phyloP scores from a whole-genome alignment of 2,888 invertebrate genomes.

The Eledona agricola region DNA sequence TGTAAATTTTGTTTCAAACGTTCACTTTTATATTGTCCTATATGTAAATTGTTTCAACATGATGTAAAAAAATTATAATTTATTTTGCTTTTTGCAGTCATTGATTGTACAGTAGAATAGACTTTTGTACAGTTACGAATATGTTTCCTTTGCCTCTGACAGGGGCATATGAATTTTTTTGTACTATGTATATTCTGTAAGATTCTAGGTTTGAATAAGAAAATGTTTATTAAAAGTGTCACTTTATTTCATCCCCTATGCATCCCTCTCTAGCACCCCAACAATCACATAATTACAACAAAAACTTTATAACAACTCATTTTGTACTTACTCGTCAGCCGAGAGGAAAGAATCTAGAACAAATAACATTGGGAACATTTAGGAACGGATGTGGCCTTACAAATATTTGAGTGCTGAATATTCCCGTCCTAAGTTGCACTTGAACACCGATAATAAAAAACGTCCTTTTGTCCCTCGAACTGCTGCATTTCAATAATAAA shows the following conservation, averaged over 20 bases:
- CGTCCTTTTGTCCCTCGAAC: too few relatives aligned
- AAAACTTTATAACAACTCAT: too few relatives aligned
- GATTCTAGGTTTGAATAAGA: slow-evolving; percentile 77
- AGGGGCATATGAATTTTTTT: slow-evolving; percentile 73
- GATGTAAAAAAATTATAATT: slow-evolving; percentile 59
- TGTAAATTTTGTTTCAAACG: slow-evolving; percentile 51
- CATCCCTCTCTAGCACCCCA: too few relatives aligned
- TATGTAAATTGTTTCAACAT: slow-evolving; percentile 61
- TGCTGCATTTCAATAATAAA: too few relatives aligned
- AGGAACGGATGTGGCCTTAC: too few relatives aligned
- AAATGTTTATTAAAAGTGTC: slow-evolving; percentile 61
- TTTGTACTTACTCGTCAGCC: too few relatives aligned
- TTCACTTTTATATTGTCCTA: slow-evolving; percentile 56
- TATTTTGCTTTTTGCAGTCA: slow-evolving; percentile 62
- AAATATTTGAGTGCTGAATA: too few relatives aligned
- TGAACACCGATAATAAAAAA: too few relatives aligned
- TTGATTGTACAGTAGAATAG: slow-evolving; percentile 63
- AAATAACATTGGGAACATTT: too few relatives aligned
- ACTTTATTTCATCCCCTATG: slow-evolving; percentile 11
- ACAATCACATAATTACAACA: too few relatives aligned
- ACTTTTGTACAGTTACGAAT: slow-evolving; percentile 62
- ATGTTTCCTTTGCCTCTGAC: slow-evolving; percentile 55
- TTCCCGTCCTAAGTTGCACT: too few relatives aligned
- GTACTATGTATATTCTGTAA: slow-evolving; percentile 88
- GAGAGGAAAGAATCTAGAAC: too few relatives aligned